A percentile compares a stretch with the other conserved stretches of the same genome.
Evolutionary conservation across 2,113 vertebrate genomes (phyloP).

Genomic region (Corythaixoides concolor): DNA sequence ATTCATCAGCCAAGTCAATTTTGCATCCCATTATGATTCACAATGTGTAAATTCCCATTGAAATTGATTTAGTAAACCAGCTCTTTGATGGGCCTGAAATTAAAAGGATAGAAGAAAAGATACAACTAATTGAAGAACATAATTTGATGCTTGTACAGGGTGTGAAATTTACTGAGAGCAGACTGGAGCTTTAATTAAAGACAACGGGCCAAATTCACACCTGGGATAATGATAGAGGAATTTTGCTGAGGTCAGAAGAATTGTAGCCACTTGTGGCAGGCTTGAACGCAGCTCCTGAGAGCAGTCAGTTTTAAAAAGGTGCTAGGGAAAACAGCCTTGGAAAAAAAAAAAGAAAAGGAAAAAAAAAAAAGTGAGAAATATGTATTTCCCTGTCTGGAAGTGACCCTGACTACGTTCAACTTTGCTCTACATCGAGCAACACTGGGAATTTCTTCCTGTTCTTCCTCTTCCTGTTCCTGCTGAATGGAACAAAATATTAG

Average conservation of each 20-base stretch:
- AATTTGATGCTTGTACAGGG: conserved; percentile 61
- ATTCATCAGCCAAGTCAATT: conserved; percentile 81
- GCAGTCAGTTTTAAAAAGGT: conserved; percentile 9
- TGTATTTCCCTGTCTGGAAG: background rate
- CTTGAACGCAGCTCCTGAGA: background rate
- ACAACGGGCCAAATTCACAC: conserved; percentile 53
- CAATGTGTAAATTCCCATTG: conserved; percentile 78
- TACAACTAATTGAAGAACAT: conserved; percentile 70
- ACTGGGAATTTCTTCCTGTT: background rate
- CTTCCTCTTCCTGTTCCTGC: background rate
- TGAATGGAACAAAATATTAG: background rate
- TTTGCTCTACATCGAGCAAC: background rate
- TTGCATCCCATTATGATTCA: conserved; percentile 79
- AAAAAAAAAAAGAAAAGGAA: background rate
- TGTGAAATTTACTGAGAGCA: conserved; percentile 48
- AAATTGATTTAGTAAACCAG: conserved; percentile 81
- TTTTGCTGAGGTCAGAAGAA: conserved; percentile 39
- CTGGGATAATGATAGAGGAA: background rate
- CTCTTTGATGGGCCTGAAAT: conserved; percentile 75
- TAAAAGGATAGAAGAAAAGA: conserved; percentile 73
- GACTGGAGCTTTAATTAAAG: conserved; percentile 76
- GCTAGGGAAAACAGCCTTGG: background rate
- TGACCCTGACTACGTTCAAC: background rate
- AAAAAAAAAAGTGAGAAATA: background rate
- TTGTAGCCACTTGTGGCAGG: background rate